phyloP scores from a whole-genome alignment of 1,140 invertebrate genomes.

The Nautilus pompilius region DNA sequence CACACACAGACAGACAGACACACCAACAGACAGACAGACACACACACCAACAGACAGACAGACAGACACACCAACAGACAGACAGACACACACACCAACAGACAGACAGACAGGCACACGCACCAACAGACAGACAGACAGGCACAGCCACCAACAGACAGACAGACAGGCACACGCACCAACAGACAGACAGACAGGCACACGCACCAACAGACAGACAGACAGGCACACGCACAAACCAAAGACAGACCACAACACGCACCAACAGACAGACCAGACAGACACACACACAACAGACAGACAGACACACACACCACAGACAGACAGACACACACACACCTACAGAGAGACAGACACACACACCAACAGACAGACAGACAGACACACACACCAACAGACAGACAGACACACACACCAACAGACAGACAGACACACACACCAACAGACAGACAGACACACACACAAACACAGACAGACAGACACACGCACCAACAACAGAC shows the following conservation, averaged over 20 bases:
- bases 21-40: neutral
- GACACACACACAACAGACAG: neutral
- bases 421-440: too few relatives aligned
- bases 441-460: too few relatives aligned
- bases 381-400: neutral
- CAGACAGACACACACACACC: neutral
- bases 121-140: slow-evolving; percentile 18
- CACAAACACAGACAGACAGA: too few relatives aligned
- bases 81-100: neutral
- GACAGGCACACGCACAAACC: slow-evolving; percentile 8
- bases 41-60: neutral
- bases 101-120: slow-evolving; percentile 9
- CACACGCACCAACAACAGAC: too few relatives aligned
- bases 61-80: slow-evolving; percentile 5
- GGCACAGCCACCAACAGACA: slow-evolving; percentile 4
- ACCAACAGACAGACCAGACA: slow-evolving; percentile 9
- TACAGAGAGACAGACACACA: neutral
- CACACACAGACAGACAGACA: slow-evolving; percentile 3
- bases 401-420: neutral
- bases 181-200: slow-evolving; percentile 5
- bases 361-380: neutral
- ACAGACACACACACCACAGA: neutral
- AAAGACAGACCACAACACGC: slow-evolving; percentile 9
- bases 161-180: slow-evolving; percentile 10
- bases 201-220: slow-evolving; percentile 8